These are phyloP conservation scores for Balearica regulorum DNA, from an alignment of 2,797 vertebrate genomes.

Conservation along the genomic window DNA sequence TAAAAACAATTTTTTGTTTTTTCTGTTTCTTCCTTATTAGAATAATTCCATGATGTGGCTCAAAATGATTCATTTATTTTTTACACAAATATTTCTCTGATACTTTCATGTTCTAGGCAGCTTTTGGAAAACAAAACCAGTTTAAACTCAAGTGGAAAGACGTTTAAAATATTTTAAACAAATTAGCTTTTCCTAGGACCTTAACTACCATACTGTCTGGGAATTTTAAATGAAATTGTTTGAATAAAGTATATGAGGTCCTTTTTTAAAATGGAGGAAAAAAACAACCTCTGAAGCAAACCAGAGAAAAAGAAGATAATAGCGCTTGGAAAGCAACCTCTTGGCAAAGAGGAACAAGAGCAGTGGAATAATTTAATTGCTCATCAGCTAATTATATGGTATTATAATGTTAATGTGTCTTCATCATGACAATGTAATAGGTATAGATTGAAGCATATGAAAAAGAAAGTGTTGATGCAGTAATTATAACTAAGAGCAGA, in stretches of 20 bases:
- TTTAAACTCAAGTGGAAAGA: constrained; percentile 17
- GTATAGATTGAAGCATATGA: constrained; percentile 84
- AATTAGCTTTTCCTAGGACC: constrained; percentile 28
- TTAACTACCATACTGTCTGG: constrained; percentile 9
- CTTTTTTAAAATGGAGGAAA: constrained; percentile 8
- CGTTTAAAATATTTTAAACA: constrained; percentile 42
- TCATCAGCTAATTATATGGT: constrained; percentile 89
- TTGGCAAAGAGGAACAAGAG: constrained; percentile 84
- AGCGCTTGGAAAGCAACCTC: constrained; percentile 78
- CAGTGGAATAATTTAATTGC: constrained; percentile 94
- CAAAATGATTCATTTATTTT: neutral
- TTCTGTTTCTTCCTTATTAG: neutral
- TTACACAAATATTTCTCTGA: neutral
- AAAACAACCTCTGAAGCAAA: constrained; percentile 68
- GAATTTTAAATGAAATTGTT: constrained; percentile 68
- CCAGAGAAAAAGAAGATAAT: constrained; percentile 76
- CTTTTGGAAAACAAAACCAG: constrained; percentile 6
- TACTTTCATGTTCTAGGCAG: neutral
- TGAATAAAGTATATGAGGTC: constrained; percentile 57
- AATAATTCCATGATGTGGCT: neutral
- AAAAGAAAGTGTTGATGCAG: constrained; percentile 82
- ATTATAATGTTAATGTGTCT: constrained; percentile 93
- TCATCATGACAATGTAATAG: constrained; percentile 86
- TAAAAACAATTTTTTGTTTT: neutral
- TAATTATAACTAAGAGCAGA: constrained; percentile 82